Base-by-base conservation (phyloP, 2,888 invertebrate genomes). In the Apotomis turbidana region DNA sequence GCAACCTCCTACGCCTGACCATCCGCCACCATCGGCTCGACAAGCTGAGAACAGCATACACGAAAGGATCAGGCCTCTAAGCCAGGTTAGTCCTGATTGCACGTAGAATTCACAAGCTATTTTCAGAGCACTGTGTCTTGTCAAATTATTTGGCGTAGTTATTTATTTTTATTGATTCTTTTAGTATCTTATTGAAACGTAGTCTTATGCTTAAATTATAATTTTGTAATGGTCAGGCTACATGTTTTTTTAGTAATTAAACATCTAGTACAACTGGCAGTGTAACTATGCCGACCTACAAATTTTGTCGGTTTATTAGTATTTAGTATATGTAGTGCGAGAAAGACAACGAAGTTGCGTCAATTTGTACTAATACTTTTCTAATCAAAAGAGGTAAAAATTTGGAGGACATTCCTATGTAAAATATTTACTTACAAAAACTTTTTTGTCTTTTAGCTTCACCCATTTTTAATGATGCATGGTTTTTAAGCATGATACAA, bases 1-100 rank as follows among this genome's bases (percentile, higher is more conserved):
- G 68, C 98, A 98, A 89, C 98, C 98, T 10, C 97, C 98, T 9
- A 98, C 98, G 10, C 98, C 98, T 0, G 98, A 98, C 80, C 98
- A 98, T 90, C 98, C 98, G 4, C 98, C 98, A 1, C 98, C 98
- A 0, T 96, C 97, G 9, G 97, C 98, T 4, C 94, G 95, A 81
- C 97, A 98, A 79, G 98, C 98, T 0, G 97, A 97, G 89, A 96
- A 95, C 88, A 96, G 97, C 82, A 98, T 98, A 81, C 97, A 97
- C 85, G 97, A 97, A 85, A 95, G 97, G 89, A 98, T 98, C 83
- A 95, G 97, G 82, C 98, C 98, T 27, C 90, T 97, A 73, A 97
- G 97, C 93, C 97, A 97, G 96, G 98, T 98, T 93, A 96, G 96
- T 94, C 91, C 90, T 79, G 84, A 88, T 68, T 62, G 57, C 61